These are phyloP conservation scores for Caenorhabditis imperialis DNA, from an alignment of 2,888 invertebrate genomes.

Conservation along the genomic window DNA sequence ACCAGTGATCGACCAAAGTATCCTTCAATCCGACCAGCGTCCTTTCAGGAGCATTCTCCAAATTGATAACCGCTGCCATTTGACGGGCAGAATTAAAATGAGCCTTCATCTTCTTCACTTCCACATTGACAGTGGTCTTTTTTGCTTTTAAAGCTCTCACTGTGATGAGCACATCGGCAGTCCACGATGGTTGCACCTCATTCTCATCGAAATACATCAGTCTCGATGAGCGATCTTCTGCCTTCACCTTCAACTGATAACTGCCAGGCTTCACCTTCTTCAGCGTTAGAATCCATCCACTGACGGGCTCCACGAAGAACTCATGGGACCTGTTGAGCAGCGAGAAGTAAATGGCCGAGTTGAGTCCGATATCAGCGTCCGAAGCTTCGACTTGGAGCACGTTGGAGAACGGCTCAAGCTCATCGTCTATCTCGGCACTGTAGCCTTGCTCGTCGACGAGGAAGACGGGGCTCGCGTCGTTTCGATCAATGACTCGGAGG, in stretches of 20 bases:
- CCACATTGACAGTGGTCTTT: constrained; percentile 34
- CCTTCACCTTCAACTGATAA: constrained; percentile 61
- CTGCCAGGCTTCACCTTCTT: constrained; percentile 59
- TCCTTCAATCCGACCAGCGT: constrained; percentile 49
- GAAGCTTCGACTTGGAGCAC: constrained; percentile 84
- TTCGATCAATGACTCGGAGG: constrained; percentile 78
- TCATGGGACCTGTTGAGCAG: constrained; percentile 83
- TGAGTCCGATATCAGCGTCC: constrained; percentile 94
- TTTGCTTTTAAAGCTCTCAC: constrained; percentile 15
- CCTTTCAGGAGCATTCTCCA: constrained; percentile 26
- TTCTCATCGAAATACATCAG: constrained; percentile 67
- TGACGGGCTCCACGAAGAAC: constrained; percentile 93
- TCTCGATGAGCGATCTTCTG: constrained; percentile 73
- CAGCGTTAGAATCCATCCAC: constrained; percentile 78
- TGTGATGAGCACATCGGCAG: constrained; percentile 56
- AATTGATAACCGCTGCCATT: constrained; percentile 52
- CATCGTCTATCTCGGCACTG: constrained; percentile 79
- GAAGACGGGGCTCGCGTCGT: constrained; percentile 92
- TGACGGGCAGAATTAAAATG: constrained; percentile 21
- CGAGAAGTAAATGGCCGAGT: constrained; percentile 97
- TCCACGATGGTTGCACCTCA: constrained; percentile 59
- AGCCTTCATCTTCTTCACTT: constrained; percentile 31
- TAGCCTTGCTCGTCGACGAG: constrained; percentile 87
- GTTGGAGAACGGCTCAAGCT: constrained; percentile 62
- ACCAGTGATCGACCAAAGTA: constrained; percentile 53